These are phyloP conservation scores for Andrena hattorfiana DNA, from an alignment of 2,888 invertebrate genomes.

Conservation along the genomic window DNA sequence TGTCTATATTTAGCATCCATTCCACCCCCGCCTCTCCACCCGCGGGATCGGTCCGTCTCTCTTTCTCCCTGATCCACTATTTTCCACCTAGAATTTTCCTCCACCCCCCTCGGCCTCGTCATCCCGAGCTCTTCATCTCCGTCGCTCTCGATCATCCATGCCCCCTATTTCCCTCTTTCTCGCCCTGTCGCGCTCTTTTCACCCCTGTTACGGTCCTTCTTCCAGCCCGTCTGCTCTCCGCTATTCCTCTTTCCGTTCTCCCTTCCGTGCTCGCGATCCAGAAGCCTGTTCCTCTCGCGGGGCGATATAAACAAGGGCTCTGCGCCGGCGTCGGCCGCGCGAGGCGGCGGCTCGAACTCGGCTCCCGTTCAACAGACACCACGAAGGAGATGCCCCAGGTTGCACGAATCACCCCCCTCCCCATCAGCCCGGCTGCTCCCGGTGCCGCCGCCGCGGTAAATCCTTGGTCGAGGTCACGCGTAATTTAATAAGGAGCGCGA, in stretches of 20 bases:
- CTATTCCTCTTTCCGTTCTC: slow-evolving; percentile 22
- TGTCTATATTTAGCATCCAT: slow-evolving; percentile 84
- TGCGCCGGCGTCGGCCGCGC: slow-evolving; percentile 73
- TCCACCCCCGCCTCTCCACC: slow-evolving; percentile 68
- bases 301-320: slow-evolving; percentile 79
- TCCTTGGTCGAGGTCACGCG: slow-evolving; percentile 4
- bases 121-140: background rate
- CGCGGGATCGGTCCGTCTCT: slow-evolving; percentile 40
- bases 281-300: slow-evolving; percentile 49
- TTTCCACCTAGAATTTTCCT: slow-evolving; percentile 42
- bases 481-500: background rate
- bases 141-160: slow-evolving; percentile 11
- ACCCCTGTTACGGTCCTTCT: slow-evolving; percentile 11
- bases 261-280: slow-evolving; percentile 8
- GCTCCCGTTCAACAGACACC: slow-evolving; percentile 64
- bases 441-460: background rate
- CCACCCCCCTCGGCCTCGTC: background rate
- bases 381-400: slow-evolving; percentile 48
- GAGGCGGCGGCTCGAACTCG: slow-evolving; percentile 64
- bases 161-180: slow-evolving; percentile 5
- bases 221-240: slow-evolving; percentile 25
- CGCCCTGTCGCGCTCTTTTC: background rate
- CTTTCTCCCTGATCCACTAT: slow-evolving; percentile 40
- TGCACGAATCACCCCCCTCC: slow-evolving; percentile 23
- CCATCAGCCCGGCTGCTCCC: slow-evolving; percentile 6